These are phyloP conservation scores for Diplodus puntazzo DNA, from an alignment of 2,797 vertebrate genomes.

Conservation along the genomic window DNA sequence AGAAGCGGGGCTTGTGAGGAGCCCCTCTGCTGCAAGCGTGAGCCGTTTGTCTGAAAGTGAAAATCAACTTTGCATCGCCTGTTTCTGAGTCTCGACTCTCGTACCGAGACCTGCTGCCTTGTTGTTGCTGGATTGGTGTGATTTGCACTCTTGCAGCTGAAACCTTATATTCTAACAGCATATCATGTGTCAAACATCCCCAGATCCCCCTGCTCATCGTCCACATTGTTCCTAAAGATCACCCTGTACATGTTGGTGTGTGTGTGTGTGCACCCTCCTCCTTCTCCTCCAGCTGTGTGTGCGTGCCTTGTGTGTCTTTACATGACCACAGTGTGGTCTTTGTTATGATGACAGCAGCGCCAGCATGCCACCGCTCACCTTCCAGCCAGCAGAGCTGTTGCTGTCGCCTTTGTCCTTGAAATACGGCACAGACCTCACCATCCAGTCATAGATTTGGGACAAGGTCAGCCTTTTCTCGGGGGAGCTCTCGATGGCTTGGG, in stretches of 20 bases:
- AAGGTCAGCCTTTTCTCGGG: slow-evolving; percentile 96
- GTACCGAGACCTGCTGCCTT: neutral
- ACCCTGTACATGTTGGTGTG: no score
- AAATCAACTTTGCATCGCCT: slow-evolving; percentile 56
- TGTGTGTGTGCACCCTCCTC: no score
- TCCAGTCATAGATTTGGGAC: slow-evolving; percentile 99
- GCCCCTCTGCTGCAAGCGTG: slow-evolving; percentile 41
- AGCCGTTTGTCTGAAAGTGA: slow-evolving; percentile 48
- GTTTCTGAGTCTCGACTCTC: slow-evolving; percentile 32
- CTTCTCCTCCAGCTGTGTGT: no score
- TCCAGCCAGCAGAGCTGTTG: slow-evolving; percentile 99
- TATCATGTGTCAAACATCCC: no score
- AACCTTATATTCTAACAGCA: no score
- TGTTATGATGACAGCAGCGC: slow-evolving; percentile 62
- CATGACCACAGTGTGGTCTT: slow-evolving; percentile 54
- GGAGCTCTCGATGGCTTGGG: slow-evolving; percentile 95
- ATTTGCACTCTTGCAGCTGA: neutral
- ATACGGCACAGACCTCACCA: slow-evolving; percentile 98
- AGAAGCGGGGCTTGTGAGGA: slow-evolving; percentile 49
- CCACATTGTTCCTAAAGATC: no score
- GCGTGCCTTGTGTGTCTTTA: neutral
- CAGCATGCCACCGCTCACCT: slow-evolving; percentile 86
- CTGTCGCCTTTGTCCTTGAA: slow-evolving; percentile 99
- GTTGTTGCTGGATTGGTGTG: neutral
- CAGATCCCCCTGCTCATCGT: no score